These are phyloP conservation scores for Columba guinea DNA, from an alignment of 2,797 vertebrate species.

Conservation along the genomic window DNA sequence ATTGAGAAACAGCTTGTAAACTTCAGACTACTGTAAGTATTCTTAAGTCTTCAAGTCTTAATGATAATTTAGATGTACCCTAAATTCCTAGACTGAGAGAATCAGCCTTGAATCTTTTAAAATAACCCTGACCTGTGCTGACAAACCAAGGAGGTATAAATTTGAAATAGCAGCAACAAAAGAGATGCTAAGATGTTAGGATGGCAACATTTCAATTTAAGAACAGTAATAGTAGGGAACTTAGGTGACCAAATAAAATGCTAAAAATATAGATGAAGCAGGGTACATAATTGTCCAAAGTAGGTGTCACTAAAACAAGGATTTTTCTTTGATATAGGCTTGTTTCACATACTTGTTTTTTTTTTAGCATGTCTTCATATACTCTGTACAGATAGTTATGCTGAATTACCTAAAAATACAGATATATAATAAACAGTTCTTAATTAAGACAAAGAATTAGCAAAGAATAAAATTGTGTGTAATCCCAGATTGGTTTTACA, in stretches of 20 bases:
- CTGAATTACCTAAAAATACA: background rate
- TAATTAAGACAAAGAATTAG: background rate
- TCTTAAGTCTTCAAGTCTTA: background rate
- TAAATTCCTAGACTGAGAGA: background rate
- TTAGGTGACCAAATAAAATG: background rate
- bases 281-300: background rate
- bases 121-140: background rate
- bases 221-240: background rate
- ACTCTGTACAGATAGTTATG: background rate
- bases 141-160: background rate
- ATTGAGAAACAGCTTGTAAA: background rate
- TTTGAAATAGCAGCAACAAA: background rate
- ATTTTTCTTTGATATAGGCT: background rate
- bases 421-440: background rate
- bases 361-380: background rate
- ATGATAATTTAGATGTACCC: background rate
- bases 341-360: background rate
- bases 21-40: background rate
- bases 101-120: background rate
- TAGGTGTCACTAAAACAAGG: background rate
- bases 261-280: background rate
- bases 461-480: background rate
- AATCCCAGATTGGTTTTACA: background rate
- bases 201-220: background rate
- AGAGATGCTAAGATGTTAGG: background rate